These are phyloP conservation scores for Rynchops niger DNA, from an alignment of 2,113 vertebrate genomes.

Conservation along the genomic window DNA sequence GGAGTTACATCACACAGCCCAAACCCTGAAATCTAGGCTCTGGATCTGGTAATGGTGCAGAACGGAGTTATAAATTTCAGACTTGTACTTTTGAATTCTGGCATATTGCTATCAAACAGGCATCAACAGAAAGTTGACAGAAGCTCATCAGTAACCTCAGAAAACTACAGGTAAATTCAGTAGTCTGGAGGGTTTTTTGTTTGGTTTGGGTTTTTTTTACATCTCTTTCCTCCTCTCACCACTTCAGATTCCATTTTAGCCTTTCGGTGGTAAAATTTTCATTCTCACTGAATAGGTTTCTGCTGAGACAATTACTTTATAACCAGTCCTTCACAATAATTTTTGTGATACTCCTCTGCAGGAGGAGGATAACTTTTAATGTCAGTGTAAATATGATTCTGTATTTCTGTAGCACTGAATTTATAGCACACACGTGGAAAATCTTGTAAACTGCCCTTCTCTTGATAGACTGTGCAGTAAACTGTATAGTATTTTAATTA, in stretches of 20 bases:
- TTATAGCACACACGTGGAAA: constrained; percentile 46
- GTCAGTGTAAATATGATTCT: constrained; percentile 34
- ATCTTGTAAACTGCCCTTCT: constrained; percentile 61
- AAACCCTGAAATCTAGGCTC: not conserved
- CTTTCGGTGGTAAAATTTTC: not conserved
- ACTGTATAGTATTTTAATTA: constrained; percentile 75
- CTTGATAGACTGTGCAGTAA: constrained; percentile 63
- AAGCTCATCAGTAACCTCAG: not conserved
- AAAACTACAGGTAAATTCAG: not conserved
- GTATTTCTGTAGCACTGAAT: constrained; percentile 36
- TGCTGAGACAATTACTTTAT: constrained; percentile 57
- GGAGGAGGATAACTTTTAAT: constrained; percentile 54
- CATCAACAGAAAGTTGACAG: not conserved
- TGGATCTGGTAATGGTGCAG: not conserved
- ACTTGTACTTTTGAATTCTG: not conserved
- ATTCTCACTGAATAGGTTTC: not conserved
- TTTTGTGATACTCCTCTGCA: constrained; percentile 61
- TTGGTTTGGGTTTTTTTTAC: not conserved
- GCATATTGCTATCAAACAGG: not conserved
- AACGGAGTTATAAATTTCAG: not conserved
- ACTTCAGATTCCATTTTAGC: not conserved
- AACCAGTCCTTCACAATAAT: constrained; percentile 31
- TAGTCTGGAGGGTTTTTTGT: not conserved
- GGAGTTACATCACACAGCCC: not conserved
- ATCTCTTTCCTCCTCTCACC: not conserved